A percentile compares a stretch with the other conserved stretches of the same genome.
These are phyloP conservation scores for Aspidiotus destructor DNA, from an alignment of 2,888 invertebrate species.

Conservation along the genomic window DNA sequence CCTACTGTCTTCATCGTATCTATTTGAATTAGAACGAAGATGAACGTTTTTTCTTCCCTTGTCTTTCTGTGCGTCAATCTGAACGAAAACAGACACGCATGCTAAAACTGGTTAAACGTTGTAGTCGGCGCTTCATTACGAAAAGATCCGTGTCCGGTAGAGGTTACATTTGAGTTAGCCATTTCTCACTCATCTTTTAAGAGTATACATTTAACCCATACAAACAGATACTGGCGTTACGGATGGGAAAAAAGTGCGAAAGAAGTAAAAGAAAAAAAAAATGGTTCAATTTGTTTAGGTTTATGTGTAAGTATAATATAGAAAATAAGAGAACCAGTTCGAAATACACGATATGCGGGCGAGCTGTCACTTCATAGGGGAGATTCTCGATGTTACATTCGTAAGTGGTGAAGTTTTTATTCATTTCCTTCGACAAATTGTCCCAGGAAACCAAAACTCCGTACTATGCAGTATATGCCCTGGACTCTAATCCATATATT, in stretches of 20 bases:
- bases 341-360: constrained; percentile 13
- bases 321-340: background rate
- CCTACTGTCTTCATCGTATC: too few species aligned
- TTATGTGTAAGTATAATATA: background rate
- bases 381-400: background rate
- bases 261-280: constrained; percentile 8
- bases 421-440: constrained; percentile 18
- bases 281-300: constrained; percentile 28
- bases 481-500: constrained; percentile 31
- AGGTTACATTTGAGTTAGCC: background rate
- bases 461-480: background rate
- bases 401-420: constrained; percentile 9
- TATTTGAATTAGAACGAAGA: too few species aligned
- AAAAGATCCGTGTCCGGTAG: background rate
- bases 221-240: too few species aligned
- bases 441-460: constrained; percentile 24
- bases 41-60: too few species aligned
- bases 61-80: too few species aligned
- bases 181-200: background rate
- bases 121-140: too few species aligned
- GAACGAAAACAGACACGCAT: too few species aligned
- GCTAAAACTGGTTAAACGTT: too few species aligned
- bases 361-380: constrained; percentile 15
- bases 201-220: too few species aligned
- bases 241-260: background rate